Evolutionary conservation across 2,888 invertebrate genomes (phyloP).

Genomic region (Andrena dorsata): DNA sequence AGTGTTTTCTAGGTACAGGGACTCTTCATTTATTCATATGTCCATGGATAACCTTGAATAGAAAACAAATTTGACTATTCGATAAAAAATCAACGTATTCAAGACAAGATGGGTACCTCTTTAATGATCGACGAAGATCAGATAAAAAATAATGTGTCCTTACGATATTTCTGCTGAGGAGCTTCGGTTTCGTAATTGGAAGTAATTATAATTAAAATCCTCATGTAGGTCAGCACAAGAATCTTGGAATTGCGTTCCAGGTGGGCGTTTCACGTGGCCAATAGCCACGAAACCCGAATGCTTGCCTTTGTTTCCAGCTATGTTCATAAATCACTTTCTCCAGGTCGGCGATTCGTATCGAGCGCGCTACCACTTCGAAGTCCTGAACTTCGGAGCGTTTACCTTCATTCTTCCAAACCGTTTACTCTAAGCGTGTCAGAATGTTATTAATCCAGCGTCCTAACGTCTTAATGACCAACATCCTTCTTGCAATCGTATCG

Average conservation of each 20-base stretch:
- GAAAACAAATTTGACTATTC: too few relatives aligned
- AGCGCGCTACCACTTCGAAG: not conserved
- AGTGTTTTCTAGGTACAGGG: too few relatives aligned
- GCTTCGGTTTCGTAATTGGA: not conserved
- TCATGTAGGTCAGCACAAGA: not conserved
- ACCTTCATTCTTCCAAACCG: not conserved
- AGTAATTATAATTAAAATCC: not conserved
- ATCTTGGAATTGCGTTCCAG: not conserved
- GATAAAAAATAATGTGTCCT: too few relatives aligned
- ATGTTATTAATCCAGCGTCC: not conserved
- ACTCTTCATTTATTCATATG: too few relatives aligned
- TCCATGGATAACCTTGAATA: too few relatives aligned
- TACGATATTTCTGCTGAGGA: too few relatives aligned
- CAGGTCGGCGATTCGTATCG: constrained; percentile 5
- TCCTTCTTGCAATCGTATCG: too few relatives aligned
- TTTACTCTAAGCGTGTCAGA: not conserved
- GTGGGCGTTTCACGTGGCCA: constrained; percentile 3
- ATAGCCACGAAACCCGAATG: constrained; percentile 10
- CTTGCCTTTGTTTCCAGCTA: not conserved
- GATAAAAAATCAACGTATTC: too few relatives aligned
- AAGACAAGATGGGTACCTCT: too few relatives aligned
- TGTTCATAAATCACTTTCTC: constrained; percentile 53
- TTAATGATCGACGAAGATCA: not conserved
- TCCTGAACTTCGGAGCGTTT: not conserved
- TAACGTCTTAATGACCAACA: not conserved